Evolutionary conservation across 1,140 invertebrate genomes (phyloP).

Genomic region (Vanessa atalanta): DNA sequence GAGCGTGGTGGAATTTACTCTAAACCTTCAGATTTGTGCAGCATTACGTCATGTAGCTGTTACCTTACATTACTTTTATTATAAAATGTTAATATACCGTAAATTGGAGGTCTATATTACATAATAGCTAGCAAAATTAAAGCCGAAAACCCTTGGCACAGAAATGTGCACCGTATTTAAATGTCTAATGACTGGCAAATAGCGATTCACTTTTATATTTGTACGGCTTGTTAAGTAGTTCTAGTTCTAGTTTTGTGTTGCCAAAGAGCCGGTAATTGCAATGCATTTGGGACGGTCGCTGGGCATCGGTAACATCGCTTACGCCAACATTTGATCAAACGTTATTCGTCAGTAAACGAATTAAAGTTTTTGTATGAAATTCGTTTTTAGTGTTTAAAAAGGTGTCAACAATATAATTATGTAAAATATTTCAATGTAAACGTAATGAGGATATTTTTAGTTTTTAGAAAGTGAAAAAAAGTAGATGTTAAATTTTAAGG

Average conservation of each 20-base stretch:
- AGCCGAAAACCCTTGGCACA: constrained; percentile 11
- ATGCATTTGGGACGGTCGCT: constrained; percentile 36
- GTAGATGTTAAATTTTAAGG: no score
- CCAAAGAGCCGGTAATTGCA: constrained; percentile 35
- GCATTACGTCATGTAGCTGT: no score
- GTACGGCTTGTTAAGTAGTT: constrained; percentile 30
- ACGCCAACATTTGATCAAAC: constrained; percentile 28
- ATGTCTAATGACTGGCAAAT: constrained; percentile 13
- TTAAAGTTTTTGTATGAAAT: neutral
- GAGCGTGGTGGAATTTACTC: no score
- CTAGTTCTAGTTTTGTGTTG: constrained; percentile 32
- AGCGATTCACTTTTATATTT: constrained; percentile 33
- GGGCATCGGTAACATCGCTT: constrained; percentile 34
- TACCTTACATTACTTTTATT: no score
- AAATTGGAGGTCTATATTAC: neutral
- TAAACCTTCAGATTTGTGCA: no score
- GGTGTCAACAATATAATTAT: no score
- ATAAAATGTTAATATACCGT: neutral
- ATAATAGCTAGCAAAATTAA: neutral
- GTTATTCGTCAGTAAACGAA: neutral
- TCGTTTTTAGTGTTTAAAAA: no score
- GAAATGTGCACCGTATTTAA: neutral
- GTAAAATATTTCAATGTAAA: no score
- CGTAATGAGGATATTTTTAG: no score
- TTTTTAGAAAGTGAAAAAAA: no score